These are phyloP conservation scores for Microplitis demolitor DNA, from an alignment of 1,140 invertebrate species.

Conservation along the genomic window DNA sequence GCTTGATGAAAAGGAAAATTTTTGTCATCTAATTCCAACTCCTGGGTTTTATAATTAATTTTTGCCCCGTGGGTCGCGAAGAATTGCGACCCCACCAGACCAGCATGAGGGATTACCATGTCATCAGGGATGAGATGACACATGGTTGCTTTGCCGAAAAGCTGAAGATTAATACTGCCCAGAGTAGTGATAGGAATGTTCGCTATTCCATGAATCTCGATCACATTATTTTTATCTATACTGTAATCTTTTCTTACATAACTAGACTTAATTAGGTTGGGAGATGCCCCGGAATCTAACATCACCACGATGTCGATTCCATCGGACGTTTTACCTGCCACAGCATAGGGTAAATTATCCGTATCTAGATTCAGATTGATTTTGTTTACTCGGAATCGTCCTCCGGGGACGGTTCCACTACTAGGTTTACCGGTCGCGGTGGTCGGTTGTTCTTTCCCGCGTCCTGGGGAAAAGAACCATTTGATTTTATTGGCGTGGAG, in stretches of 20 bases:
- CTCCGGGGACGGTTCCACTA: neutral
- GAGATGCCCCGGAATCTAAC: conserved; percentile 4
- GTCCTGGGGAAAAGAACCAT: neutral
- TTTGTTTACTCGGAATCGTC: neutral
- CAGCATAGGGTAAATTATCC: neutral
- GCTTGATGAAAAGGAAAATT: neutral
- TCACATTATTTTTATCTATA: neutral
- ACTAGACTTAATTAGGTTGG: conserved; percentile 8
- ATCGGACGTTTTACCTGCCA: neutral
- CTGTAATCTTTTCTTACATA: neutral
- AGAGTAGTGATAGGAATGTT: neutral
- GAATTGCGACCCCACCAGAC: conserved; percentile 8
- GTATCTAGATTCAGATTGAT: neutral
- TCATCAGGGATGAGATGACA: conserved; percentile 11
- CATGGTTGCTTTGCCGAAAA: neutral
- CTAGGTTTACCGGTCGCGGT: neutral
- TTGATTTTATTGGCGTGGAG: neutral
- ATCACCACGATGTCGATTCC: neutral
- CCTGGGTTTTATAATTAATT: conserved; percentile 1
- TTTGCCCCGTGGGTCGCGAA: neutral
- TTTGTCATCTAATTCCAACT: neutral
- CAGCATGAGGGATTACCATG: neutral
- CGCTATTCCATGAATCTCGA: conserved; percentile 9
- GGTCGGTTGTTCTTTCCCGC: neutral
- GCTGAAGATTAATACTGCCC: neutral